A percentile compares a stretch with the other conserved stretches of the same genome.
Conservation (phyloP, 1,140 invertebrate genomes). For the Diploscapter pachys region DNA sequence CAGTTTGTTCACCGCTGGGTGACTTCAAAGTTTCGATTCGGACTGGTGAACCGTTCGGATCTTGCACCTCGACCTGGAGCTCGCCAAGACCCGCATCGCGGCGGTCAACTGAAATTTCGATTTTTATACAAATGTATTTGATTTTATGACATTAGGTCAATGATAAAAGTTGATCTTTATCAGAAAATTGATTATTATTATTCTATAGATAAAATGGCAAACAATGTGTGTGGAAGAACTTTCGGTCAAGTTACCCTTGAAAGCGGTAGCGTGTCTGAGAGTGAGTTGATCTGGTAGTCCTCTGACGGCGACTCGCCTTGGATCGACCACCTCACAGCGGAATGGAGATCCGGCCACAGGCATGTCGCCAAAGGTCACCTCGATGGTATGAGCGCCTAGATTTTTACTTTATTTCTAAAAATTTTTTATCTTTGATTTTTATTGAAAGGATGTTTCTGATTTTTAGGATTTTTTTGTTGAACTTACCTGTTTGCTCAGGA, state of each 20-base stretch:
- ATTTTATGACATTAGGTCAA: background rate
- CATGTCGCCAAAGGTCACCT: conserved; percentile 86
- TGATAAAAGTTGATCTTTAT: background rate
- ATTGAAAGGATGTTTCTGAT: background rate
- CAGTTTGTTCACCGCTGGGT: conserved; percentile 70
- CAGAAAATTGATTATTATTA: background rate
- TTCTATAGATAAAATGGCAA: conserved; percentile 32
- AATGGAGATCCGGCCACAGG: conserved; percentile 90
- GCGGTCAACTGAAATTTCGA: conserved; percentile 40
- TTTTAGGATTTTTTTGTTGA: background rate
- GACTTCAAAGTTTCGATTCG: conserved; percentile 75
- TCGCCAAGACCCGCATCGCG: conserved; percentile 40
- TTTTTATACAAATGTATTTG: too few relatives aligned
- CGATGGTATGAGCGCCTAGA: conserved; percentile 72
- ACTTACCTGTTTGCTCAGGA: conserved; percentile 66
- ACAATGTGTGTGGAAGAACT: background rate
- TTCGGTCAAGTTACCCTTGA: conserved; percentile 54
- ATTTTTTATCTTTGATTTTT: background rate
- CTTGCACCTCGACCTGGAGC: conserved; percentile 29
- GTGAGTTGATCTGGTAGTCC: conserved; percentile 58
- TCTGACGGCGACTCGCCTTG: conserved; percentile 68
- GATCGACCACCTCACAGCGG: conserved; percentile 88
- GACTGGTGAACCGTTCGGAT: conserved; percentile 64
- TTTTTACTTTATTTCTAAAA: conserved; percentile 15
- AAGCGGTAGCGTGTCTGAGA: conserved; percentile 60